Conservation (phyloP, 2,797 vertebrate species). For the Dromococcyx pavoninus region DNA sequence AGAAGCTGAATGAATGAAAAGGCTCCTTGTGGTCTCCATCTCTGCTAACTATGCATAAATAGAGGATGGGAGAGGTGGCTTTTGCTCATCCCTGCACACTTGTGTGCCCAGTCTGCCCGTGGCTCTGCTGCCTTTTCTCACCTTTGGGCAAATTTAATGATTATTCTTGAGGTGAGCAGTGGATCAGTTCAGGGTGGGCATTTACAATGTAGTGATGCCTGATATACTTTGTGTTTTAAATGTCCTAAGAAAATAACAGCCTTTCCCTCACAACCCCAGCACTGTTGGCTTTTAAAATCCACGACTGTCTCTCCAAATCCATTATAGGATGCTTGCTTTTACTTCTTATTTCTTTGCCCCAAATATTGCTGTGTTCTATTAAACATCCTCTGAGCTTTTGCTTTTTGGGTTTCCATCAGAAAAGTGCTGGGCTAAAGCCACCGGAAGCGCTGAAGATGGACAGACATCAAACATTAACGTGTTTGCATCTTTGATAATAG, state of each 20-base stretch:
- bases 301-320: neutral
- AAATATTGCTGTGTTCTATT: neutral
- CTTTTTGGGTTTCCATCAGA: neutral
- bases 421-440: neutral
- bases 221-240: neutral
- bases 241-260: neutral
- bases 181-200: neutral
- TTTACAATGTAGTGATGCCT: neutral
- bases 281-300: neutral
- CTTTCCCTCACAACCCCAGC: neutral
- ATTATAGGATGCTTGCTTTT: neutral
- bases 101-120: neutral
- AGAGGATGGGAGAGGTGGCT: neutral
- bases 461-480: neutral
- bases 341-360: neutral
- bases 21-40: neutral
- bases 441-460: neutral
- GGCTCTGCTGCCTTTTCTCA: neutral
- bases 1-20: conserved; percentile 28
- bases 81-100: neutral
- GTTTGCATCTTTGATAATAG: neutral
- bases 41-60: neutral
- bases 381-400: neutral
- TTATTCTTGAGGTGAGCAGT: neutral
- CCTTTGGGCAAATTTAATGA: neutral